Percentiles rank a stretch among this genome's conserved stretches.
These are phyloP conservation scores for Acanthis flammea DNA, from an alignment of 2,797 vertebrate genomes.

Conservation along the genomic window DNA sequence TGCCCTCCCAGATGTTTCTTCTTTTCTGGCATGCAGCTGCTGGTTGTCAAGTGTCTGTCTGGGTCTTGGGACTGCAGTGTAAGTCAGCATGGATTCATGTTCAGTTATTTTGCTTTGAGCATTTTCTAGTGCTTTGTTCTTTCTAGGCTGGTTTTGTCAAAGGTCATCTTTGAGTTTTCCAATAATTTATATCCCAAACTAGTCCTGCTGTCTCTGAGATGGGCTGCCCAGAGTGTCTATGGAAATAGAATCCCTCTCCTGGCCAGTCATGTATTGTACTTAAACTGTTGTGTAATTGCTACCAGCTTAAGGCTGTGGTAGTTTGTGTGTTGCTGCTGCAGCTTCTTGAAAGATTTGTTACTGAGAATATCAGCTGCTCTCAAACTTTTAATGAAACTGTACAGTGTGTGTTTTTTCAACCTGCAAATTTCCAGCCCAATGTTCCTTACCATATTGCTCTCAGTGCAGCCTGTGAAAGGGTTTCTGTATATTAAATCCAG, in stretches of 20 bases:
- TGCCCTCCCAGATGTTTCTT: neutral
- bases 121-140: neutral
- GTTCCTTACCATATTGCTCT: slow-evolving; percentile 37
- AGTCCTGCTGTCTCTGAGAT: neutral
- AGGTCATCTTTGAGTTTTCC: neutral
- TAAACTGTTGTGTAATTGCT: neutral
- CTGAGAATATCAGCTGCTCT: neutral
- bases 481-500: slow-evolving; percentile 46
- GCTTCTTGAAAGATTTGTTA: neutral
- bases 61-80: neutral
- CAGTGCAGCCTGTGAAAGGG: slow-evolving; percentile 18
- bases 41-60: neutral
- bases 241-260: neutral
- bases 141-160: neutral
- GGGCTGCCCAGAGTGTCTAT: neutral
- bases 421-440: slow-evolving; percentile 5
- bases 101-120: neutral
- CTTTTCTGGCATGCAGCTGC: neutral
- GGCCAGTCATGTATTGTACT: neutral
- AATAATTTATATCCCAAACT: neutral
- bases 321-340: neutral
- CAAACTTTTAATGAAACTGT: slow-evolving; percentile 48
- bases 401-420: neutral
- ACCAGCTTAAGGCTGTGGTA: neutral
- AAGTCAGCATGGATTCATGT: neutral